Evolutionary conservation across 2,888 invertebrate species (phyloP).

Genomic region (Eristalis pertinax): DNA sequence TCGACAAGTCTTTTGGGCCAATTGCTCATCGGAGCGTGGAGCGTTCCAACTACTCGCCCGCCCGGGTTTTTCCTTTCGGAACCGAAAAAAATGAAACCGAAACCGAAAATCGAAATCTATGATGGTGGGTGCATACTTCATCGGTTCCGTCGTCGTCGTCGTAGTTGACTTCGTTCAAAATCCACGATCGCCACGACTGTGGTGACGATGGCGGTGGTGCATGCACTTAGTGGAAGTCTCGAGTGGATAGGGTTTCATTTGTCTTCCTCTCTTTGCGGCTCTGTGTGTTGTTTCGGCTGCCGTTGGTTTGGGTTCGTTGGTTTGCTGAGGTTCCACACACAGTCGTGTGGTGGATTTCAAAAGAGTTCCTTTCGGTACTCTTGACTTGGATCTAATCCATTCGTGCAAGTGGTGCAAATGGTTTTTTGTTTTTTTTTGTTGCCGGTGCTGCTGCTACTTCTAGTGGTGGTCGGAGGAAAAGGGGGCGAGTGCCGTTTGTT

Average conservation of each 20-base stretch:
- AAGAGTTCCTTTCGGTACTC: slow-evolving; percentile 71
- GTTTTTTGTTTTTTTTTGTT: background rate
- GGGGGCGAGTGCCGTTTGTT: slow-evolving; percentile 4
- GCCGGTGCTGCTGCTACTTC: background rate
- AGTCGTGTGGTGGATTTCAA: slow-evolving; percentile 49
- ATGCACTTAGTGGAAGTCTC: slow-evolving; percentile 34
- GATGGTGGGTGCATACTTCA: slow-evolving; percentile 62
- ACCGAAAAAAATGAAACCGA: slow-evolving; percentile 57
- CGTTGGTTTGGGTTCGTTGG: background rate
- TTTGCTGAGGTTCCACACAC: background rate
- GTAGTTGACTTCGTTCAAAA: no score
- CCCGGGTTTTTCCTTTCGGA: slow-evolving; percentile 63
- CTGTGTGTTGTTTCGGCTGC: background rate
- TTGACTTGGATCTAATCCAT: slow-evolving; percentile 69
- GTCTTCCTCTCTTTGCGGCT: slow-evolving; percentile 45
- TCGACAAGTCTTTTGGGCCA: slow-evolving; percentile 69
- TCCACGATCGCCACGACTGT: background rate
- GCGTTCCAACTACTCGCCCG: slow-evolving; percentile 47
- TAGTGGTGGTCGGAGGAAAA: slow-evolving; percentile 8
- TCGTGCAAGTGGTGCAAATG: slow-evolving; percentile 59
- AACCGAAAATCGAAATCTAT: slow-evolving; percentile 61
- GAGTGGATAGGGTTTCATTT: slow-evolving; percentile 70
- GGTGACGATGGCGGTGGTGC: slow-evolving; percentile 11
- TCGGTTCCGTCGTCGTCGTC: slow-evolving; percentile 16
- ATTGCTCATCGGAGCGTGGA: slow-evolving; percentile 72